phyloP scores from a whole-genome alignment of 2,113 vertebrate species.

The Heliornis fulica region DNA sequence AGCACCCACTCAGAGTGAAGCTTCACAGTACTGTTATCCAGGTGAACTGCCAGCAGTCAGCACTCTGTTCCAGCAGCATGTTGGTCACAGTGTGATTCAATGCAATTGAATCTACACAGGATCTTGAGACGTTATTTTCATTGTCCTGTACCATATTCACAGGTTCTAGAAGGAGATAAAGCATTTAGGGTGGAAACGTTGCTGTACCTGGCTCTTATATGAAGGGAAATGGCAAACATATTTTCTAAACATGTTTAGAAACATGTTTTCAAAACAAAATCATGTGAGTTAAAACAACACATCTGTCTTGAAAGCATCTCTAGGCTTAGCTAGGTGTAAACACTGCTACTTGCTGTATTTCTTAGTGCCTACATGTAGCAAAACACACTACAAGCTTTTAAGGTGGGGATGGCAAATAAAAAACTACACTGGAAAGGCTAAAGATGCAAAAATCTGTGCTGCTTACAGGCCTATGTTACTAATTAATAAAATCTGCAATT shows the following conservation, averaged over 20 bases:
- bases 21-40: background rate
- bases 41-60: background rate
- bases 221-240: background rate
- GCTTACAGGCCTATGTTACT: background rate
- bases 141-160: background rate
- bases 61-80: background rate
- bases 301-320: background rate
- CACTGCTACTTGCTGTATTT: background rate
- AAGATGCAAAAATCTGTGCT: background rate
- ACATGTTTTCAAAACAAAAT: background rate
- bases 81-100: background rate
- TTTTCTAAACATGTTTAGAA: background rate
- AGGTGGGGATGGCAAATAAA: background rate
- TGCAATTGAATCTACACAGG: background rate
- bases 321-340: background rate
- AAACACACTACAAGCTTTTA: background rate
- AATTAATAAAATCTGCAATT: background rate
- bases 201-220: background rate
- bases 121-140: background rate
- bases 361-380: background rate
- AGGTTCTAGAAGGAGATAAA: background rate
- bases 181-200: background rate
- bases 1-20: background rate
- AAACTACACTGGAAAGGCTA: background rate
- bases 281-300: background rate